Base-by-base conservation (phyloP, 2,797 vertebrate genomes). In the Neomorphus geoffroyi region DNA sequence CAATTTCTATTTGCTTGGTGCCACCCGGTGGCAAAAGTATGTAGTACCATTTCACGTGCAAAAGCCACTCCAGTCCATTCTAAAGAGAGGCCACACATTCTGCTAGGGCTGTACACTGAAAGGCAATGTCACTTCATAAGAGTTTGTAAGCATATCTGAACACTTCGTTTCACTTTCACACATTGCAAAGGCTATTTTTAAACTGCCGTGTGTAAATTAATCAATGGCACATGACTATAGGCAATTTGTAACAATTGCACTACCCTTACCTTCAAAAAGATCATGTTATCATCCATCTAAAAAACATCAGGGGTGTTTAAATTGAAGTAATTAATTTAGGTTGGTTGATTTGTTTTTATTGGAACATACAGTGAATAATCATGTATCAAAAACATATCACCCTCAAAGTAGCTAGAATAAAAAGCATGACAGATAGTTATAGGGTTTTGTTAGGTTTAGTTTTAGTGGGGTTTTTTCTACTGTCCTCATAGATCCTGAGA, bases 21-120 rank as follows among this genome's bases (percentile, higher is more conserved):
- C 98, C 98, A 98, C 96, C 98, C 93, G 86, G 97, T 98, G 98
- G 97, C 75, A 94, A 70, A 74, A 97, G 64, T 18, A 80, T 26
- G 86, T 30, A 97, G 82, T 94, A 86, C 80, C 64, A 82, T 19
- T 88, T 61, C 5, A 74, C 43, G 16, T 4, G 56, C 35, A 74
- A 82, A 86, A 57, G 33, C 24, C 54, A 83, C 70, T 11, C 30
- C 32, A 48, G 41, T 17, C 57, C 7, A 0, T 9, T 41, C 56
- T 37, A 8, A 51, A 51, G 28, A 65, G 71, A 4, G 27, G 39
- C 39, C n/a, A 18, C 62, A 3, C 28, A 43, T 4, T 13, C 65
- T 41, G 58, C 54, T 18, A 28, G 0, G 61, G 35, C 32, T 46
- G 35, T 2, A 48, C 26, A 4, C 23, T 7, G 13, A 72, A 46